These are phyloP conservation scores for Gallinago paraguaiae DNA, from an alignment of 2,113 vertebrate species.

Conservation along the genomic window DNA sequence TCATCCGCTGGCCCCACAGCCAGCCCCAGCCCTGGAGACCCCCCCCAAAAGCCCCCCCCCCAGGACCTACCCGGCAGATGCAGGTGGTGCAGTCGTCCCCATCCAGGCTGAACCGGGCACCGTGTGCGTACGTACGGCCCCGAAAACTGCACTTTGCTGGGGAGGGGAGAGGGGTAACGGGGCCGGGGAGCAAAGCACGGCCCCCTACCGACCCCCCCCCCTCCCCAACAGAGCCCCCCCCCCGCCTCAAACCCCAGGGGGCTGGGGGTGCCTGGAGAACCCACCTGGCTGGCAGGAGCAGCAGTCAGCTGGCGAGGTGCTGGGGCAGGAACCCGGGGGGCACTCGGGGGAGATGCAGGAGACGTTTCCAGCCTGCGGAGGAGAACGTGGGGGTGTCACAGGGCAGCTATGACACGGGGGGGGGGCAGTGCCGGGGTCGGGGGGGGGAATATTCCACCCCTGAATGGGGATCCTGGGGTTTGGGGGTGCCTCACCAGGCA, in stretches of 20 bases:
- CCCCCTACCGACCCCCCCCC: too few relatives aligned
- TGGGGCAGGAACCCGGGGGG: slow-evolving; percentile 65
- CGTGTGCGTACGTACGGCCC: slow-evolving; percentile 55
- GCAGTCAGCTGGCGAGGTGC: slow-evolving; percentile 45
- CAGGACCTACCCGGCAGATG: slow-evolving; percentile 69
- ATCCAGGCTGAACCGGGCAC: slow-evolving; percentile 72
- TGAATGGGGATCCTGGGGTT: not conserved
- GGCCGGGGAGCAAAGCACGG: accelerated
- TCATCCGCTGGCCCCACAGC: not conserved
- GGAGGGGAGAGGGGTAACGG: not conserved
- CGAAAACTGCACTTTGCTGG: slow-evolving; percentile 75
- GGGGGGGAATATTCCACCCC: accelerated
- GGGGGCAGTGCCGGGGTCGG: not conserved
- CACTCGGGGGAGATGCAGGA: slow-evolving; percentile 79
- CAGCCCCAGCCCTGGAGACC: not conserved
- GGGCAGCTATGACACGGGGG: not conserved
- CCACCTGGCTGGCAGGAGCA: slow-evolving; percentile 76
- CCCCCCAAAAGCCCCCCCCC: not conserved
- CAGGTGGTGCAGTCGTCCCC: slow-evolving; percentile 78
- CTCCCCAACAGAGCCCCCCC: too few relatives aligned
- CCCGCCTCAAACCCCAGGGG: too few relatives aligned
- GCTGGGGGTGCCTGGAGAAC: not conserved
- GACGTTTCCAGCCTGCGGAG: slow-evolving; percentile 74
- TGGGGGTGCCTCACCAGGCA: slow-evolving; percentile 74
- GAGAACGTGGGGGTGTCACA: accelerated